These are phyloP conservation scores for Oreochromis tanganicae DNA, from an alignment of 2,113 vertebrate genomes.

Conservation along the genomic window DNA sequence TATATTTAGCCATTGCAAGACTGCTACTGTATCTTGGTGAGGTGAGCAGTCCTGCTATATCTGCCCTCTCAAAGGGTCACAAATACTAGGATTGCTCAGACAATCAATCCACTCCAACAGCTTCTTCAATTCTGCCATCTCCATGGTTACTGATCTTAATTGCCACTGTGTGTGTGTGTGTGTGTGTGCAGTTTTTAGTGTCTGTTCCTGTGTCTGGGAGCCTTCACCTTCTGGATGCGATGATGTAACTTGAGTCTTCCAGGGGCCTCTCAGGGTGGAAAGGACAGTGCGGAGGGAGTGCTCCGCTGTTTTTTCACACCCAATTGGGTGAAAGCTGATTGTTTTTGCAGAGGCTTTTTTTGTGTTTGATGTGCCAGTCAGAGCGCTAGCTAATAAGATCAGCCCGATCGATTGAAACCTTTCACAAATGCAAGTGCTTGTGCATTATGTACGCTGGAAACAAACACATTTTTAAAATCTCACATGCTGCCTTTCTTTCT, in stretches of 20 bases:
- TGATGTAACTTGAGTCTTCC: constrained; percentile 59
- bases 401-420: constrained; percentile 60
- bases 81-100: not conserved
- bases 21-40: not conserved
- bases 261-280: constrained; percentile 38
- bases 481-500: constrained; percentile 7
- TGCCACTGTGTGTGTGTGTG: not conserved
- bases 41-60: not conserved
- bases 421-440: constrained; percentile 49
- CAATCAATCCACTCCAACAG: constrained; percentile 41
- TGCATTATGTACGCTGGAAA: constrained; percentile 36
- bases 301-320: constrained; percentile 34
- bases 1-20: not conserved
- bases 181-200: not conserved
- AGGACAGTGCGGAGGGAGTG: constrained; percentile 20
- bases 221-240: constrained; percentile 53
- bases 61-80: not conserved
- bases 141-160: constrained; percentile 67
- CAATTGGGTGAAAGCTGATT: constrained; percentile 45
- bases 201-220: constrained; percentile 41
- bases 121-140: constrained; percentile 49
- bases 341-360: constrained; percentile 22
- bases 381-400: constrained; percentile 50
- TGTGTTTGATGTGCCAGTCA: constrained; percentile 57
- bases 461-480: constrained; percentile 28